Conservation (phyloP, 2,113 vertebrate species). For the Cryptotis parvus region DNA sequence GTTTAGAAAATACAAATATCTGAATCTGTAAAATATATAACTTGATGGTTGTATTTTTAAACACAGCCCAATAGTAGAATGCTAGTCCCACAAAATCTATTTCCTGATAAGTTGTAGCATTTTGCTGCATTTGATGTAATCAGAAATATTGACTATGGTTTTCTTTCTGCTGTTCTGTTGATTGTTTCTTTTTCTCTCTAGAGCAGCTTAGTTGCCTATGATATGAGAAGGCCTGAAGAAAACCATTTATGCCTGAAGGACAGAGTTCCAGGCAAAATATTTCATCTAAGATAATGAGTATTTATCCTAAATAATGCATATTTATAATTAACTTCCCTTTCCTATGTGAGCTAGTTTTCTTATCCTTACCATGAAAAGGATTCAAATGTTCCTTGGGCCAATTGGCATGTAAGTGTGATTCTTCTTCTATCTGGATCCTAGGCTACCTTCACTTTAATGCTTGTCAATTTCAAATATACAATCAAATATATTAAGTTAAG, state of each 20-base stretch:
- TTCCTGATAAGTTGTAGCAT: not conserved
- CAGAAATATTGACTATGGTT: not conserved
- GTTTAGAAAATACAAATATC: too few species aligned
- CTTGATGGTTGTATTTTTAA: too few species aligned
- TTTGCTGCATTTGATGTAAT: not conserved
- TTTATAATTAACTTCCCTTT: not conserved
- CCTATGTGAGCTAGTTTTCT: not conserved
- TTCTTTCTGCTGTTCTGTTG: not conserved
- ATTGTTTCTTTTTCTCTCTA: not conserved
- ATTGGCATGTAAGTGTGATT: not conserved
- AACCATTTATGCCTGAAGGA: fast-evolving
- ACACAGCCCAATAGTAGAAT: too few species aligned
- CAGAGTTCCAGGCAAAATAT: not conserved
- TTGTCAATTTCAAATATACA: not conserved
- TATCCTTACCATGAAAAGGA: not conserved
- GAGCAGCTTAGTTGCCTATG: not conserved
- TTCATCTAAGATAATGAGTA: not conserved
- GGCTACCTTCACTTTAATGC: not conserved
- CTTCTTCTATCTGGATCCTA: not conserved
- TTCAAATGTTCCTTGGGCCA: not conserved
- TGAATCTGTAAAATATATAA: too few species aligned
- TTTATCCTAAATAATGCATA: not conserved
- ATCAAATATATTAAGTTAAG: not conserved
- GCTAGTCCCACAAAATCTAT: too few species aligned
- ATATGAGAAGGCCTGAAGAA: not conserved